Conservation (phyloP, 2,888 invertebrate genomes). For the Thymelicus lineola region DNA sequence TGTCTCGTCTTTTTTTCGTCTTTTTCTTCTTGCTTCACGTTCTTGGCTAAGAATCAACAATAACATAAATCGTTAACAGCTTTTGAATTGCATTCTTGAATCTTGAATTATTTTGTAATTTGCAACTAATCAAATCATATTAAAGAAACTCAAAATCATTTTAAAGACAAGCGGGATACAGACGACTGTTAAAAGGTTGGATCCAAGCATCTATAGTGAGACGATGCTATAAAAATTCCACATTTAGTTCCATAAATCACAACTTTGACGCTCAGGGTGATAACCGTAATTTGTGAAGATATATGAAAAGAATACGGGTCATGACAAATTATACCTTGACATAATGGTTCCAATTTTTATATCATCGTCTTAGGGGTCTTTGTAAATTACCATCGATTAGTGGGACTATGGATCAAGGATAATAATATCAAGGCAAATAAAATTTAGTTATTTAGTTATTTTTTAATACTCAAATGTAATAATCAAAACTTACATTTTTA, state of each 20-base stretch:
- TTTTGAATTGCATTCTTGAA: background rate
- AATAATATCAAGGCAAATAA: too few relatives aligned
- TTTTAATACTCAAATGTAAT: too few relatives aligned
- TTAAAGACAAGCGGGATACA: background rate
- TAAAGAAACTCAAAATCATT: too few relatives aligned
- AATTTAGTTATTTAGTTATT: too few relatives aligned
- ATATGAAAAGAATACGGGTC: constrained; percentile 3
- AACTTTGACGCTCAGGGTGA: constrained; percentile 1
- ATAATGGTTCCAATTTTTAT: background rate
- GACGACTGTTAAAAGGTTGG: background rate
- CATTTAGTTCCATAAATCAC: constrained; percentile 7
- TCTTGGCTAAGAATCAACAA: too few relatives aligned
- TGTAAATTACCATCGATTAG: background rate
- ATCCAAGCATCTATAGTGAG: background rate
- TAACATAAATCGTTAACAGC: background rate
- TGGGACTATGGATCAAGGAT: background rate
- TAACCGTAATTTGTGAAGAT: background rate
- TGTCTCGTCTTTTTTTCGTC: too few relatives aligned
- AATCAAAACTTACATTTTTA: too few relatives aligned
- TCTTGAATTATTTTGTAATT: too few relatives aligned
- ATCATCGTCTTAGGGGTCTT: background rate
- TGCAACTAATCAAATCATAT: too few relatives aligned
- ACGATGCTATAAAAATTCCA: background rate
- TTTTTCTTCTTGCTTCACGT: too few relatives aligned
- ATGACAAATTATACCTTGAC: constrained; percentile 6